These are phyloP conservation scores for Chromoteleia sp. DNA, from an alignment of 2,888 invertebrate species.

Conservation along the genomic window DNA sequence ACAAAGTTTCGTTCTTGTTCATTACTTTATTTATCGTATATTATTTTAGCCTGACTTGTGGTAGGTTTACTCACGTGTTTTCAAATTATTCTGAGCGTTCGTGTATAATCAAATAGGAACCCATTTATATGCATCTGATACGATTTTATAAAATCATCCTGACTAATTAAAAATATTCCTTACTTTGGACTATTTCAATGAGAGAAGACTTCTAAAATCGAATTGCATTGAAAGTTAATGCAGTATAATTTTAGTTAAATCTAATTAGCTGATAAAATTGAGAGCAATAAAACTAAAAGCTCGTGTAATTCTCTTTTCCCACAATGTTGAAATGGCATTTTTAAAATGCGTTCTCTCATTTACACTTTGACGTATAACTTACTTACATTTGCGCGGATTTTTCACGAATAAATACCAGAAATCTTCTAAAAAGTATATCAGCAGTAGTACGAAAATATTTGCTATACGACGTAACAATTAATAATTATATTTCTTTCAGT, in stretches of 20 bases:
- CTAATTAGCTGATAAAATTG: constrained; percentile 59
- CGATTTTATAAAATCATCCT: constrained; percentile 22
- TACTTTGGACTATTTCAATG: constrained; percentile 23
- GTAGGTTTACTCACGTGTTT: not conserved
- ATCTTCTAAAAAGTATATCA: too few species aligned
- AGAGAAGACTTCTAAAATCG: constrained; percentile 35
- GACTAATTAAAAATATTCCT: constrained; percentile 40
- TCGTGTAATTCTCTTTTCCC: constrained; percentile 34
- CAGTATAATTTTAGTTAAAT: constrained; percentile 48
- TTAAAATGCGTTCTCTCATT: constrained; percentile 12
- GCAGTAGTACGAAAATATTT: too few species aligned
- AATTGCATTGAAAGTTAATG: constrained; percentile 55
- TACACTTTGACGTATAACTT: constrained; percentile 10
- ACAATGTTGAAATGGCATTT: constrained; percentile 16
- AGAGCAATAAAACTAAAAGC: constrained; percentile 56
- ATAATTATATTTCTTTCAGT: too few species aligned
- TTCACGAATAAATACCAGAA: too few species aligned
- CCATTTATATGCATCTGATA: constrained; percentile 31
- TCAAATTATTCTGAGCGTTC: constrained; percentile 25
- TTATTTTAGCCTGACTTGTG: not conserved
- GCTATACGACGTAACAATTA: too few species aligned
- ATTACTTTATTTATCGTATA: not conserved
- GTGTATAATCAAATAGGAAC: constrained; percentile 8
- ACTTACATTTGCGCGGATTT: not conserved
- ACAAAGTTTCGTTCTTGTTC: not conserved